Evolutionary conservation across 2,113 vertebrate species (phyloP).

Genomic region (Eptatretus burgeri): DNA sequence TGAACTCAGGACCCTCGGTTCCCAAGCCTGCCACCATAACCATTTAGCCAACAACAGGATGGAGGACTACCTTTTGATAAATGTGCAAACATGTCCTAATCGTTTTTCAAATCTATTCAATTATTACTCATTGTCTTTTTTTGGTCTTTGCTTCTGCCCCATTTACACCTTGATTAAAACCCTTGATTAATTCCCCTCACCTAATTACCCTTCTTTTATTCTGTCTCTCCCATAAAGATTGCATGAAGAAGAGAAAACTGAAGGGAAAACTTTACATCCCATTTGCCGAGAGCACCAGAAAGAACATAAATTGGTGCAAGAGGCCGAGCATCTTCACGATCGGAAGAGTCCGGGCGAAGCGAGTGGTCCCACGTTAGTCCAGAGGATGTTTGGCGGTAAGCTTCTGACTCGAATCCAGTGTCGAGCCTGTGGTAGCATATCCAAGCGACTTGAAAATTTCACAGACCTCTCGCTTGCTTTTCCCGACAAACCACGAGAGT

Average conservation of each 20-base stretch:
- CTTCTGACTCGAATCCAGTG: conserved; percentile 33
- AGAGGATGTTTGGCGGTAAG: conserved; percentile 42
- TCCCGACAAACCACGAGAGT: conserved; percentile 16
- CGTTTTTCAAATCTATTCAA: too few species aligned
- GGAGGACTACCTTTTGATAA: conserved; percentile 9
- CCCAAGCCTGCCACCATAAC: too few species aligned
- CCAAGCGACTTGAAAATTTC: conserved; percentile 33
- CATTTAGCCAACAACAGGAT: too few species aligned
- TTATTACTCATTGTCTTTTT: conserved; percentile 7
- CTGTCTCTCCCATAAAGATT: conserved; percentile 22
- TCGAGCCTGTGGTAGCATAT: conserved; percentile 26
- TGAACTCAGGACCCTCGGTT: too few species aligned
- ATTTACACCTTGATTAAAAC: not conserved
- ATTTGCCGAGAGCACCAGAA: too few species aligned
- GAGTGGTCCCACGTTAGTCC: conserved; percentile 18
- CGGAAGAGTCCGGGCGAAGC: too few species aligned
- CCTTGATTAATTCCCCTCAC: conserved; percentile 9
- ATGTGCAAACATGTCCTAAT: not conserved
- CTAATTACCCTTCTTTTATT: not conserved
- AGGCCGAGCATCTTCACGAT: too few species aligned
- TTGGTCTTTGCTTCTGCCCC: not conserved
- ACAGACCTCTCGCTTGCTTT: conserved; percentile 37
- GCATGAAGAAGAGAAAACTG: conserved; percentile 68
- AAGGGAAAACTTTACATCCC: too few species aligned
- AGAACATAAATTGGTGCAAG: too few species aligned